phyloP scores from a whole-genome alignment of 2,113 vertebrate genomes.

The Origma solitaria region DNA sequence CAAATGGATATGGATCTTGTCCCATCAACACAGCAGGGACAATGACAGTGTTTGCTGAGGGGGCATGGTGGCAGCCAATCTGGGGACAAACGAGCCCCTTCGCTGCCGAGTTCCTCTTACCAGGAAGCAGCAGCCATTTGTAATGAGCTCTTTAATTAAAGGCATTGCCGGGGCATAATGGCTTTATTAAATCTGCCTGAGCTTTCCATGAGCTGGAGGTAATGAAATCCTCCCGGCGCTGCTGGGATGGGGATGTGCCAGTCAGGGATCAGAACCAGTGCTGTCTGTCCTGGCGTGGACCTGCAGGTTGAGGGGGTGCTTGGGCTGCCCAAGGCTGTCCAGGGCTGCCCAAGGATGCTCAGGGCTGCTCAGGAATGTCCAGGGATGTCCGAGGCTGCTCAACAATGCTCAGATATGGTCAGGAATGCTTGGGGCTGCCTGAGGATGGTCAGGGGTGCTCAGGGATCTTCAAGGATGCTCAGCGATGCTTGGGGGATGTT shows the following conservation, averaged over 20 bases:
- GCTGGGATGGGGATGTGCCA: neutral
- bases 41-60: neutral
- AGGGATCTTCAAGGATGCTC: neutral
- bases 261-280: neutral
- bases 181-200: constrained; percentile 40
- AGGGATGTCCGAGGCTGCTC: neutral
- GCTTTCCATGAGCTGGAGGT: neutral
- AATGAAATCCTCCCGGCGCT: neutral
- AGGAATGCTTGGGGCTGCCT: neutral
- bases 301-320: neutral
- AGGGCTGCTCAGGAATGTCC: neutral
- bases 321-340: neutral
- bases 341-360: no score
- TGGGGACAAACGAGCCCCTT: accelerated
- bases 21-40: neutral
- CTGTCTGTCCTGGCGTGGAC: neutral
- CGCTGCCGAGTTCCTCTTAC: neutral
- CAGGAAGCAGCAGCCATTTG: neutral
- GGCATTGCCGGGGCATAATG: neutral
- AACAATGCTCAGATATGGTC: neutral
- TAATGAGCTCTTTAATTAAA: constrained; percentile 44
- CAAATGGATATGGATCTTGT: accelerated
- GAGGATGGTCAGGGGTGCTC: accelerated
- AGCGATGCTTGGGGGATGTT: neutral
- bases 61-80: accelerated